Evolutionary conservation across 2,888 invertebrate species (phyloP), one percentile per base, ranked within the genome.

Genomic region (Drosophila kanekoi): DNA sequence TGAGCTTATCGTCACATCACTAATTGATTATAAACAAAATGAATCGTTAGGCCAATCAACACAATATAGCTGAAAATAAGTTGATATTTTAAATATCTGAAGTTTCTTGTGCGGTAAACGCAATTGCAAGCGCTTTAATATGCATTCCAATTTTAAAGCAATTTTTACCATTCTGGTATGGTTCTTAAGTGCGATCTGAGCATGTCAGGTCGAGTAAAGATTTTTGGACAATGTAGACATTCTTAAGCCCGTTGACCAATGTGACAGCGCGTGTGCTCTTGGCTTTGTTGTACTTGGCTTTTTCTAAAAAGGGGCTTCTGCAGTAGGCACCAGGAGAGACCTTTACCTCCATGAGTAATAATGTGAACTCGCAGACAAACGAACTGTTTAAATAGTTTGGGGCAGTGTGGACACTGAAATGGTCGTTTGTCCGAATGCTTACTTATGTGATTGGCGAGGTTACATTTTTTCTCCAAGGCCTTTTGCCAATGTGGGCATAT

Each of bases 291-390:
- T 74, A 11, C 1, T 67, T 44, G 2, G 40, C 68, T 8, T 57
- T 74, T n/a, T 74, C 68, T 8, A 49, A 60, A 14, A 73, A 73
- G 28, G 60, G 70, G 8, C 65, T 37, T 1, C 71, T 73, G 23
- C 73, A 74, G 38, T 77, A 77, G 74, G 14, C 74, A 74, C 16
- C 76, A 76, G 4, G 58, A 77, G 0, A 72, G 72, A n/a, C 71
- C 65, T 47, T 74, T 65, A 1, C 57, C 57, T 1, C 72, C 58
- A 41, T 77, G 77, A 13, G 65, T 74, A n/a, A 65, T 54, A 0
- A 77, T 48, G 8, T 77, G 72, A 4, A 58, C 60, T 0, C 71
- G 72, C 1, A 71, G 44, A 59, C 66, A 58, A 0, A 77, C 66
- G 2, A 57, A 65, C 18, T 76, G 77, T 16, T 52, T 40, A 48